A percentile compares a stretch with the other conserved stretches of the same genome.
Evolutionary conservation across 2,888 invertebrate genomes (phyloP).

Genomic region (Oscheius sp.): DNA sequence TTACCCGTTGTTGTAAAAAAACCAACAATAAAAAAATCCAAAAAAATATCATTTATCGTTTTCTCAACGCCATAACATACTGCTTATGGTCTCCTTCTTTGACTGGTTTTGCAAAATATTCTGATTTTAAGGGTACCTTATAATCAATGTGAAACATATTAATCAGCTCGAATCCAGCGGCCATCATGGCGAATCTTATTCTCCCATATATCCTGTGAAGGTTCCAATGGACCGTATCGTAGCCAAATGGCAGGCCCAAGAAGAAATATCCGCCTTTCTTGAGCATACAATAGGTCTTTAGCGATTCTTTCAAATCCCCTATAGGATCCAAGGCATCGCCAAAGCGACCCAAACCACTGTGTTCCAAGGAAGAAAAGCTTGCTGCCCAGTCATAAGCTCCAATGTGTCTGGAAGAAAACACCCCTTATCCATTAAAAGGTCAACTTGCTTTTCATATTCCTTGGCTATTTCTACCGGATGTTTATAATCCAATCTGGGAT

Average conservation of each 20-base stretch:
- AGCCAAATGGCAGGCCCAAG: conserved; percentile 20
- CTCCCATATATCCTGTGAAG: conserved; percentile 30
- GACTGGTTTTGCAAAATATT: neutral
- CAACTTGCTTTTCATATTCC: conserved; percentile 2
- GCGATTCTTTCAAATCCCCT: conserved; percentile 25
- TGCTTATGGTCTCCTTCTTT: conserved; percentile 10
- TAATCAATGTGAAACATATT: conserved; percentile 11
- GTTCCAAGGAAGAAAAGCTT: conserved; percentile 26
- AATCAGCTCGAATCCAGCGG: conserved; percentile 17
- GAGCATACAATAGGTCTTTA: conserved; percentile 26
- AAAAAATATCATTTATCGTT: neutral
- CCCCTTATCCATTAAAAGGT: neutral
- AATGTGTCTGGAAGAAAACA: conserved; percentile 1
- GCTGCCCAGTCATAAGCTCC: conserved; percentile 18
- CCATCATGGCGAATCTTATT: conserved; percentile 25
- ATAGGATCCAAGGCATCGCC: conserved; percentile 27
- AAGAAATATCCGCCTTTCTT: conserved; percentile 24
- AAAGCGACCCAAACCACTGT: conserved; percentile 30
- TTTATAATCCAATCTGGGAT: neutral
- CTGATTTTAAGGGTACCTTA: neutral
- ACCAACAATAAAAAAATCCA: neutral
- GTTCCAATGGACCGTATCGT: conserved; percentile 23
- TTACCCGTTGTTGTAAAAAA: neutral
- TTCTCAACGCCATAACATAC: conserved; percentile 9
- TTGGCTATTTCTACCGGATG: conserved; percentile 17